Evolutionary conservation across 2,888 invertebrate genomes (phyloP).

Genomic region (Formica aserva): DNA sequence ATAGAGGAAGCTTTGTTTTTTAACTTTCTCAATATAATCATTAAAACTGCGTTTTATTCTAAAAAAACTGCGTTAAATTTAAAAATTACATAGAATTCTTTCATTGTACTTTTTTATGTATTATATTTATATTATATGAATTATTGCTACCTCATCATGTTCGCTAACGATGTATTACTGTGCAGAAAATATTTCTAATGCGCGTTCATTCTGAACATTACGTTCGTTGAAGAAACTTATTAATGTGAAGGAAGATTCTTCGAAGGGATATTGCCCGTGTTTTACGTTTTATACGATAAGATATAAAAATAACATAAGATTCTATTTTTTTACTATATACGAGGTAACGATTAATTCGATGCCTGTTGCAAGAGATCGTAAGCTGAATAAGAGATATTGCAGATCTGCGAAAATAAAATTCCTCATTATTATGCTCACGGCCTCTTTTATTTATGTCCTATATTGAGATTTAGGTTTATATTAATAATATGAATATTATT

Average conservation of each 20-base stretch:
- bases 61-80: neutral
- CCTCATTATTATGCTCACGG: neutral
- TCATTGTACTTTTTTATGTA: neutral
- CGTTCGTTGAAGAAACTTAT: neutral
- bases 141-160: neutral
- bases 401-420: slow-evolving; percentile 60
- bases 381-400: slow-evolving; percentile 72
- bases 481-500: no score
- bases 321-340: neutral
- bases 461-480: no score
- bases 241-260: neutral
- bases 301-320: neutral
- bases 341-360: slow-evolving; percentile 20
- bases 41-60: neutral
- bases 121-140: neutral
- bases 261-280: neutral
- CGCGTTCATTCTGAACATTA: neutral
- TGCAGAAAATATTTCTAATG: neutral
- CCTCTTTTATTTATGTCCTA: neutral
- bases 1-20: neutral
- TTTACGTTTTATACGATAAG: neutral
- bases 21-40: neutral
- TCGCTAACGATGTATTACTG: neutral
- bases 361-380: slow-evolving; percentile 73
- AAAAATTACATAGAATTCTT: neutral